Evolutionary conservation across 2,797 vertebrate species (phyloP).

Genomic region (Gastrophryne carolinensis): DNA sequence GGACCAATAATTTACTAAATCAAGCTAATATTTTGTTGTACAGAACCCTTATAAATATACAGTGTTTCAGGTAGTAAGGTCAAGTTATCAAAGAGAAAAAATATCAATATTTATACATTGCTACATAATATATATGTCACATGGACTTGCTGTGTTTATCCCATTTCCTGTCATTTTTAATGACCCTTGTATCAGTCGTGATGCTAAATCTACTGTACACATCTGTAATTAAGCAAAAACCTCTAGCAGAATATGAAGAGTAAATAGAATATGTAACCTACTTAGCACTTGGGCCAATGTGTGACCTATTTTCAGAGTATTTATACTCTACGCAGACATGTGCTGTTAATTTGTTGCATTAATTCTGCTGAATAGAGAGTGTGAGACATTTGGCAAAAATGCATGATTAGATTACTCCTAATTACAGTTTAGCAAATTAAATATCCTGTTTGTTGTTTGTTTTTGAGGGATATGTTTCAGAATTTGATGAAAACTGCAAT

Average conservation of each 20-base stretch:
- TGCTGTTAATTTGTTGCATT: conserved; percentile 38
- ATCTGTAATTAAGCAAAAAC: conserved; percentile 9
- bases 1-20: too few relatives aligned
- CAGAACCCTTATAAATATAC: too few relatives aligned
- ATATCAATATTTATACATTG: too few relatives aligned
- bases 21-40: too few relatives aligned
- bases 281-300: conserved; percentile 27
- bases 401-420: conserved; percentile 15
- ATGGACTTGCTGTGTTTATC: too few relatives aligned
- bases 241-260: conserved; percentile 21
- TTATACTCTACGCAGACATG: conserved; percentile 15
- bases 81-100: too few relatives aligned
- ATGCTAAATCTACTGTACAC: neutral
- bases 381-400: conserved; percentile 10
- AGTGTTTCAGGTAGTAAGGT: too few relatives aligned
- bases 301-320: conserved; percentile 38
- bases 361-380: conserved; percentile 25
- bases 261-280: conserved; percentile 32
- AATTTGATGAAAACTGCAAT: conserved; percentile 9
- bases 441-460: conserved; percentile 16
- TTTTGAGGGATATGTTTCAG: neutral
- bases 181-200: neutral
- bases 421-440: conserved; percentile 1
- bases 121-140: too few relatives aligned
- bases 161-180: too few relatives aligned